Evolutionary conservation across 2,797 vertebrate species (phyloP), one percentile per base, ranked within the genome.

Genomic region (Phalanger gymnotis): DNA sequence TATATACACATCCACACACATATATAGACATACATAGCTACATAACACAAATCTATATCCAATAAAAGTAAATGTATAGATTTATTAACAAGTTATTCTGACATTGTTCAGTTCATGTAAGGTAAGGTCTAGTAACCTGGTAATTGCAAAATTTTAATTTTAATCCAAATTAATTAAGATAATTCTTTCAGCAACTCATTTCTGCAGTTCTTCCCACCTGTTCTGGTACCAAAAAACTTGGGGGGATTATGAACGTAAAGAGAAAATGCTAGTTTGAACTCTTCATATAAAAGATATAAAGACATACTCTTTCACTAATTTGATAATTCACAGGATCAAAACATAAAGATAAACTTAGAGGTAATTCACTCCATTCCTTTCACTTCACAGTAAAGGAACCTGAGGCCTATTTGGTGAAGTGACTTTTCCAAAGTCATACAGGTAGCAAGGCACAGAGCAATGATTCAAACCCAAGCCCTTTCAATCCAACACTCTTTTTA

Each of bases 31-130:
- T 66, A 6, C 5, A n/a, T 66, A 66, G 1, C n/a, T n/a, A n/a
- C 16, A n/a, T 0, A n/a, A 55, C 1, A 22, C n/a, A 73, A 6
- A 11, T 57, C 30, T 73, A 2, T 73, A 40, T 73, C n/a, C n/a
- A 40, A 73, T 66, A 40, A 73, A 73, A 40, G 30, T 40, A 0
- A 40, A 66, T n/a, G n/a, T 73, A 7, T 51, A 0, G 6, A 56
- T 87, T 94, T 51, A 81, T 81, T 94, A 25, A 58, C 40, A 47
- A 0, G 2, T 4, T 1, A 7, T 93, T 54, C 66, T 1, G 54
- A 11, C 40, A 55, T 81, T 93, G 94, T 92, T 93, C 40, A 90
- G 57, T 61, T 94, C 30, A 89, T 89, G 12, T 54, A 54, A 92
- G 61, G 28, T 94, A 54, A 61, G 22, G 55, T 92, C 73, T 93